Evolutionary conservation across 2,888 invertebrate species (phyloP).

Genomic region (Leptura quadrifasciata): DNA sequence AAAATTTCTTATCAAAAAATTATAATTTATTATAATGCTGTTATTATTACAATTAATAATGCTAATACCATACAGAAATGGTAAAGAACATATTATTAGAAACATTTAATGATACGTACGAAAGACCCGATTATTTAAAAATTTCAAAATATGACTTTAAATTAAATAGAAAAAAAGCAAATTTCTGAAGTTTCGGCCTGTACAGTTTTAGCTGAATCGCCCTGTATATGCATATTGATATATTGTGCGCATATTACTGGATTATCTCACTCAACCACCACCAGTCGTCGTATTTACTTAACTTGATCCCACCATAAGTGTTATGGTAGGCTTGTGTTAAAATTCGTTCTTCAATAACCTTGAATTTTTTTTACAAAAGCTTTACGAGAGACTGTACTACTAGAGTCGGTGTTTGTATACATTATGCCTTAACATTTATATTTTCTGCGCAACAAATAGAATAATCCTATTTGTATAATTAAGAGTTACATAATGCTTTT

Average conservation of each 20-base stretch:
- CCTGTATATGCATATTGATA: neutral
- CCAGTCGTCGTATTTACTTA: neutral
- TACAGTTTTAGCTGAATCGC: too few relatives aligned
- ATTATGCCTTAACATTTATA: neutral
- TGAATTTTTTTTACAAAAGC: neutral
- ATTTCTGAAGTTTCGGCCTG: too few relatives aligned
- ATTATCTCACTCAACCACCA: neutral
- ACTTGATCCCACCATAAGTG: neutral
- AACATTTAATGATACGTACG: too few relatives aligned
- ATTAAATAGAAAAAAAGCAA: too few relatives aligned
- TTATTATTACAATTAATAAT: too few relatives aligned
- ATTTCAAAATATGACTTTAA: too few relatives aligned
- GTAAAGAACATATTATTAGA: too few relatives aligned
- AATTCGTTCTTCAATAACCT: constrained; percentile 2
- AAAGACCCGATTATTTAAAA: too few relatives aligned
- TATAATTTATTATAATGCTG: too few relatives aligned
- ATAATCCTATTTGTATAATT: neutral
- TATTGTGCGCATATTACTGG: neutral
- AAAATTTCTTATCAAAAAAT: too few relatives aligned
- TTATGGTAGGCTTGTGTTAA: neutral
- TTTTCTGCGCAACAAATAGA: neutral
- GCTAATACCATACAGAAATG: too few relatives aligned
- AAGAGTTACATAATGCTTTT: neutral
- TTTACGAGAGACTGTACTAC: neutral
- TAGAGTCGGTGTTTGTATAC: neutral